Conservation (phyloP, 2,888 invertebrate species). For the Phragmatobia fuliginosa region DNA sequence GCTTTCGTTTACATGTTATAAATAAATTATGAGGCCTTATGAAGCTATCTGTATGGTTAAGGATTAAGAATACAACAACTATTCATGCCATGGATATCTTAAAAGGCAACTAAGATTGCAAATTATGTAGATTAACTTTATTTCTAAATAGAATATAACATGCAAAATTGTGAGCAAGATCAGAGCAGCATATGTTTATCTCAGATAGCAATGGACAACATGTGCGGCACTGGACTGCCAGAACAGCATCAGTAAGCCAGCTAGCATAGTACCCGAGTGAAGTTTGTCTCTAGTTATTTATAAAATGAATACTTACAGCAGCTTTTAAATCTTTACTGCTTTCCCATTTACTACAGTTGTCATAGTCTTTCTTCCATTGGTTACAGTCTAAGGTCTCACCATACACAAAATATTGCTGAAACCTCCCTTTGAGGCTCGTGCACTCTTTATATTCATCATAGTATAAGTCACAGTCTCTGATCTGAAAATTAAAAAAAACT, state of each 20-base stretch:
- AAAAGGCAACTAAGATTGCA: too few species aligned
- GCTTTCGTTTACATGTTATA: too few species aligned
- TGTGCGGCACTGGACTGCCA: too few species aligned
- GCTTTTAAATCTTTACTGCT: slow-evolving; percentile 88
- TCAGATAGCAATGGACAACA: too few species aligned
- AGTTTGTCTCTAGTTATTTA: not conserved
- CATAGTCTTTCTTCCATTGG: slow-evolving; percentile 92
- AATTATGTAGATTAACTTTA: too few species aligned
- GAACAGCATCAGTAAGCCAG: not conserved
- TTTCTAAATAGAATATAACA: too few species aligned
- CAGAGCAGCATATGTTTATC: too few species aligned
- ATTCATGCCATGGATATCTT: too few species aligned
- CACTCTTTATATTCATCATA: slow-evolving; percentile 94
- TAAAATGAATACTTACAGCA: slow-evolving; percentile 86
- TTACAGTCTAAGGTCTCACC: slow-evolving; percentile 91
- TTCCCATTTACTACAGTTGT: slow-evolving; percentile 91
- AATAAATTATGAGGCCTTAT: too few species aligned
- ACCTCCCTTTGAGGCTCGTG: slow-evolving; percentile 90
- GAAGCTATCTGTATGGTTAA: too few species aligned
- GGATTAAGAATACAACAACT: too few species aligned
- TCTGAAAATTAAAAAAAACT: slow-evolving; percentile 80
- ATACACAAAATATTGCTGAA: slow-evolving; percentile 94
- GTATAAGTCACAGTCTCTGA: slow-evolving; percentile 92
- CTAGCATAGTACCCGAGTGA: not conserved
- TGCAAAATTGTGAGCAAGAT: too few species aligned